These are phyloP conservation scores for Leptinotarsa haldemani DNA, from an alignment of 2,888 invertebrate genomes.

Conservation along the genomic window DNA sequence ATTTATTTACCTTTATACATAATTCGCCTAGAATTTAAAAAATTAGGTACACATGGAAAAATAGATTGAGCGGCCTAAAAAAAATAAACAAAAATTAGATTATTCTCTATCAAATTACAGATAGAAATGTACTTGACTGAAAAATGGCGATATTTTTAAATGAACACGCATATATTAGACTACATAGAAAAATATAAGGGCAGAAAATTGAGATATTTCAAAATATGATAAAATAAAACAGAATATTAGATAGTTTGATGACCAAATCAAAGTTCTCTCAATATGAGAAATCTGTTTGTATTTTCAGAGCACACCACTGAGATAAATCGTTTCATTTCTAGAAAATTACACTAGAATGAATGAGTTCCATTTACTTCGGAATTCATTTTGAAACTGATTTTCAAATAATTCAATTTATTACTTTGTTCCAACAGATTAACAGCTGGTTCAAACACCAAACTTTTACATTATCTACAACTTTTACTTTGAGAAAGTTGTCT, in stretches of 20 bases:
- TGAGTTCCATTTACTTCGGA: not conserved
- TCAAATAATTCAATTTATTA: too few species aligned
- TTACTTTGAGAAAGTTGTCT: too few species aligned
- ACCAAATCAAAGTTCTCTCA: slow-evolving; percentile 15
- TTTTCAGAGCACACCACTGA: slow-evolving; percentile 6
- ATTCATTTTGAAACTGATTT: too few species aligned
- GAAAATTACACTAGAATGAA: not conserved
- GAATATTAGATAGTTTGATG: not conserved
- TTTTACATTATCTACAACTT: too few species aligned
- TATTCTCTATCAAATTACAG: not conserved
- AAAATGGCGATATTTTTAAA: not conserved
- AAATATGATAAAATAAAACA: not conserved
- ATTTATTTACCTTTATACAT: slow-evolving; percentile 8
- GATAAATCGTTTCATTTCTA: slow-evolving; percentile 9
- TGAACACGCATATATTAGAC: not conserved
- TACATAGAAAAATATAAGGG: slow-evolving; percentile 9
- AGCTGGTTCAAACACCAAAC: too few species aligned
- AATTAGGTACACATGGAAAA: slow-evolving; percentile 5
- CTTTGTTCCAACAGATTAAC: too few species aligned
- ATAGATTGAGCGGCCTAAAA: not conserved
- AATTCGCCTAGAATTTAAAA: slow-evolving; percentile 7
- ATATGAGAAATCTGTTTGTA: slow-evolving; percentile 22
- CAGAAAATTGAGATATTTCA: not conserved
- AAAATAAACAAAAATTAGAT: not conserved
- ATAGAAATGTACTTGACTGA: not conserved